phyloP scores from a whole-genome alignment of 2,113 vertebrate species.

The Onychorhynchus coronatus region DNA sequence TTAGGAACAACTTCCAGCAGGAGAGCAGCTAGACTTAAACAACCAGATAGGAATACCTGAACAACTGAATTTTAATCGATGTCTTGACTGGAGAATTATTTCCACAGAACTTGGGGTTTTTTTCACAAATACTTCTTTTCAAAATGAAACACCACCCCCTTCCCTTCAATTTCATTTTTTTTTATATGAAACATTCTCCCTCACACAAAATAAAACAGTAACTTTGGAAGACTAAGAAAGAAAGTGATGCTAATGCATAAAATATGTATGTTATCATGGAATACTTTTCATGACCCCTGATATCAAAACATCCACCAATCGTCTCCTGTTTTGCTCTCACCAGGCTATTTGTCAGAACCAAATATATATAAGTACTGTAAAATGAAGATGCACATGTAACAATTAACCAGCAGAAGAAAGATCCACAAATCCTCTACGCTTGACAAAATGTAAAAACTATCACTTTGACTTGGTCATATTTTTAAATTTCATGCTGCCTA shows the following conservation, averaged over 20 bases:
- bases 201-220: not conserved
- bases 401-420: not conserved
- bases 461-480: not conserved
- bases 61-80: not conserved
- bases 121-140: not conserved
- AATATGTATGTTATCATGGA: not conserved
- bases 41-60: not conserved
- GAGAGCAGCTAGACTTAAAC: not conserved
- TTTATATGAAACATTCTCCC: not conserved
- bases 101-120: not conserved
- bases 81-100: not conserved
- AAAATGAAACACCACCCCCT: not conserved
- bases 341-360: not conserved
- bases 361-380: not conserved
- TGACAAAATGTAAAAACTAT: not conserved
- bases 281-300: not conserved
- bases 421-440: not conserved
- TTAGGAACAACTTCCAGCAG: not conserved
- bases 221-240: not conserved
- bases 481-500: not conserved
- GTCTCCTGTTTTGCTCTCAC: not conserved
- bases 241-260: not conserved
- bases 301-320: not conserved
- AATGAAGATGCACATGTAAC: not conserved
- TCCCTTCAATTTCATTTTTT: not conserved